Percentiles rank a stretch among this genome's conserved stretches.
Evolutionary conservation across 2,113 vertebrate genomes (phyloP).

Genomic region (Microcebus lehilahytsara): DNA sequence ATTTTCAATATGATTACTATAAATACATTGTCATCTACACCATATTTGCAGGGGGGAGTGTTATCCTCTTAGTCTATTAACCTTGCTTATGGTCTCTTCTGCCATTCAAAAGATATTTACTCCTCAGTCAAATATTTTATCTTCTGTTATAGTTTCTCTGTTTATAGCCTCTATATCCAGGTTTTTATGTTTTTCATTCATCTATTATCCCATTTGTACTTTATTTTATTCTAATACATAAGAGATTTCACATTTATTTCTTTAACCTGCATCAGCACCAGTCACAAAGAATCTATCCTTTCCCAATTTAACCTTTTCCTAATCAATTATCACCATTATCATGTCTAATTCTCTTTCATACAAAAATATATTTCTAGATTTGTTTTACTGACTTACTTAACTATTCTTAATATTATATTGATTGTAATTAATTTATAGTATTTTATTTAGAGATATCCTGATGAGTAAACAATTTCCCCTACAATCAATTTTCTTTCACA

Average conservation of each 20-base stretch:
- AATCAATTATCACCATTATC: not conserved
- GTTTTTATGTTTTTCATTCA: not conserved
- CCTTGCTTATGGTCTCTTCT: not conserved
- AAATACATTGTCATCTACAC: not conserved
- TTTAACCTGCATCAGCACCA: not conserved
- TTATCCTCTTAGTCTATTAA: not conserved
- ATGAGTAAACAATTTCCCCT: not conserved
- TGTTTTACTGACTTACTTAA: not conserved
- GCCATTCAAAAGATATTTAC: not conserved
- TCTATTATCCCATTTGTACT: not conserved
- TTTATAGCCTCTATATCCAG: not conserved
- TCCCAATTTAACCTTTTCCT: not conserved
- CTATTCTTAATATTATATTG: not conserved
- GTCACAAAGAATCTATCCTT: not conserved
- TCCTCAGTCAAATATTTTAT: not conserved
- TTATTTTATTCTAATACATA: not conserved
- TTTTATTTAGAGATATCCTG: not conserved
- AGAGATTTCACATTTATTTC: not conserved
- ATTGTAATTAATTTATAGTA: not conserved
- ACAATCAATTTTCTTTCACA: not conserved
- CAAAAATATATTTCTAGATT: not conserved
- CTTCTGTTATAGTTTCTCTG: not conserved
- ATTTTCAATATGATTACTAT: not conserved
- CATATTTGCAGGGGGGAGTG: not conserved
- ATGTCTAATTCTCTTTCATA: not conserved